Conservation (phyloP, 2,888 invertebrate genomes). For the Mythimna loreyi region DNA sequence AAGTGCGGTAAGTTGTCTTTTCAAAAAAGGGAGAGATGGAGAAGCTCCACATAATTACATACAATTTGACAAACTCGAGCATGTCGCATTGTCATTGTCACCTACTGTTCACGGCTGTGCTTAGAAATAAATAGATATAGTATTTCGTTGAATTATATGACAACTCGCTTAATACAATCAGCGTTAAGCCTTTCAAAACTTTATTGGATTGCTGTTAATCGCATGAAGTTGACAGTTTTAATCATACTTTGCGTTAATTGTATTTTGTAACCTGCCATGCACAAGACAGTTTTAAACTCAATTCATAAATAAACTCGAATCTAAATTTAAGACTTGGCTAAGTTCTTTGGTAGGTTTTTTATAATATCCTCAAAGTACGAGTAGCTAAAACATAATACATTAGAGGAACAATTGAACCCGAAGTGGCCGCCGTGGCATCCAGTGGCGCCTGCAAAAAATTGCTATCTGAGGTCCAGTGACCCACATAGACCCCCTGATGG, state of each 20-base stretch:
- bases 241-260: constrained; percentile 10
- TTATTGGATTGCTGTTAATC: neutral
- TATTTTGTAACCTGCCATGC: constrained; percentile 13
- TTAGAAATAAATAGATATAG: neutral
- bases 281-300: constrained; percentile 1
- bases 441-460: constrained; percentile 46
- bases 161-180: constrained; percentile 12
- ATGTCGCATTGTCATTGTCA: no score
- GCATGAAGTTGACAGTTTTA: constrained; percentile 12
- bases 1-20: no score
- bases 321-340: neutral
- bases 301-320: neutral
- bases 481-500: constrained; percentile 45
- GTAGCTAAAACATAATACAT: neutral
- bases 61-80: no score
- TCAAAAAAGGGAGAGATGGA: no score
- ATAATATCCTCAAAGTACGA: neutral
- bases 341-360: no score
- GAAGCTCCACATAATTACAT: no score
- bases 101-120: no score
- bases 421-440: constrained; percentile 6
- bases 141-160: neutral
- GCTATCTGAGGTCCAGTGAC: constrained; percentile 51
- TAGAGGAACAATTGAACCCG: constrained; percentile 13
- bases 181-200: neutral